Evolutionary conservation across 2,113 vertebrate genomes (phyloP).

Genomic region (Gallinago undulata): DNA sequence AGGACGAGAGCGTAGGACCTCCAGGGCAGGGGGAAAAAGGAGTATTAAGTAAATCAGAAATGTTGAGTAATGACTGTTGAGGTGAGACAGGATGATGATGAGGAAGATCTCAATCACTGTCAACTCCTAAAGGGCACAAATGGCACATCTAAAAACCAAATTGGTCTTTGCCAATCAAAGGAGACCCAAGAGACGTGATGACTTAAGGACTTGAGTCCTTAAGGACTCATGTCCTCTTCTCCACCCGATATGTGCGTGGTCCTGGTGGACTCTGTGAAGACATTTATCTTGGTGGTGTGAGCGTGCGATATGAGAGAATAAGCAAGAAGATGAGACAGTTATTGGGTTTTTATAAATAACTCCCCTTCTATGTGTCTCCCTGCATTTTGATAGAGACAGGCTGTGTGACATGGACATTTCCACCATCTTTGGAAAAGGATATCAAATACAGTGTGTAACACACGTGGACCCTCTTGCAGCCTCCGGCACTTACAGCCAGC

Average conservation of each 20-base stretch:
- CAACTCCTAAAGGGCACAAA: not conserved
- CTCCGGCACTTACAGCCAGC: too few species aligned
- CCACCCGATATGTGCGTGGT: rapidly evolving
- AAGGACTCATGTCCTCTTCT: rapidly evolving
- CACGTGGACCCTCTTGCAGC: not conserved
- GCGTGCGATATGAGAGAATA: not conserved
- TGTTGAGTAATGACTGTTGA: not conserved
- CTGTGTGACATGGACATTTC: not conserved
- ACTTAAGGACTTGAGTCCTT: not conserved
- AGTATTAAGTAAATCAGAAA: not conserved
- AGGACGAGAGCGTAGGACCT: rapidly evolving
- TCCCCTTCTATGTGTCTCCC: not conserved
- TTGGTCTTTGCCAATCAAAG: not conserved
- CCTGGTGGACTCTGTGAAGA: not conserved
- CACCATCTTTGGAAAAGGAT: not conserved
- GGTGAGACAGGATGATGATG: not conserved
- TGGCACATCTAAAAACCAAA: not conserved
- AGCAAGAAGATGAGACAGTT: not conserved
- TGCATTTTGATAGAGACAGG: not conserved
- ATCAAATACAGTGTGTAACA: not conserved
- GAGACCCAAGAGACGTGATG: not conserved
- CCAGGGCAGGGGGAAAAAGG: not conserved
- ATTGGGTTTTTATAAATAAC: not conserved
- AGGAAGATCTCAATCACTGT: not conserved
- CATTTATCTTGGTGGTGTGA: not conserved